These are phyloP conservation scores for Terrapene triunguis DNA, from an alignment of 2,113 vertebrate genomes.

Conservation along the genomic window DNA sequence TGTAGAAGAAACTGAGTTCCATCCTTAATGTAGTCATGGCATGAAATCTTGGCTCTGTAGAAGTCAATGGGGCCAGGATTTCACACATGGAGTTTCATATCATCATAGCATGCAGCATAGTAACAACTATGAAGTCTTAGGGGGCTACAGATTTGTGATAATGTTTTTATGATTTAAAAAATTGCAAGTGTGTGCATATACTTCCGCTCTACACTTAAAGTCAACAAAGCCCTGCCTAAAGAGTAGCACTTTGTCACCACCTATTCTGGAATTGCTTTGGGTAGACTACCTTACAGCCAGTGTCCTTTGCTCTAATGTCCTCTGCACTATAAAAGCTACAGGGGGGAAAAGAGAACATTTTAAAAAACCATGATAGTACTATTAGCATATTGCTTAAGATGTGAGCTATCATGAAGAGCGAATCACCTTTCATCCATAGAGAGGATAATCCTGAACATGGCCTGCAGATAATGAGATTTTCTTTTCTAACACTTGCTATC, in stretches of 20 bases:
- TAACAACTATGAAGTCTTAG: rapidly evolving
- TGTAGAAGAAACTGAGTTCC: not conserved
- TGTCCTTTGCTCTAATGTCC: not conserved
- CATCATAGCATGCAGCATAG: rapidly evolving
- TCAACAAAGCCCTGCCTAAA: not conserved
- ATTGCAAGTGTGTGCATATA: too few species aligned
- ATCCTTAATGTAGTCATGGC: not conserved
- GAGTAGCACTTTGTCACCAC: not conserved
- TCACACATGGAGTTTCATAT: not conserved
- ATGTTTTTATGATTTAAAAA: not conserved
- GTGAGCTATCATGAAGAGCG: slow-evolving; percentile 37
- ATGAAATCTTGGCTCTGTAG: not conserved
- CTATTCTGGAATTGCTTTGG: not conserved
- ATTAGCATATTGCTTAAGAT: slow-evolving; percentile 42
- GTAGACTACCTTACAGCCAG: not conserved
- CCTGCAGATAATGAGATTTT: slow-evolving; percentile 57
- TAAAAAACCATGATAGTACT: slow-evolving; percentile 57
- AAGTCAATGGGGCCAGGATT: not conserved
- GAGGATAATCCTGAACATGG: slow-evolving; percentile 44
- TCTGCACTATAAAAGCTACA: not conserved
- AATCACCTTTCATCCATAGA: slow-evolving; percentile 58
- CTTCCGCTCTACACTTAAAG: not conserved
- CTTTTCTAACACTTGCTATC: slow-evolving; percentile 37
- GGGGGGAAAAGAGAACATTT: slow-evolving; percentile 38
- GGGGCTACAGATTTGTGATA: not conserved